phyloP scores from a whole-genome alignment of 2,797 vertebrate genomes.

The Delichon dasypus region DNA sequence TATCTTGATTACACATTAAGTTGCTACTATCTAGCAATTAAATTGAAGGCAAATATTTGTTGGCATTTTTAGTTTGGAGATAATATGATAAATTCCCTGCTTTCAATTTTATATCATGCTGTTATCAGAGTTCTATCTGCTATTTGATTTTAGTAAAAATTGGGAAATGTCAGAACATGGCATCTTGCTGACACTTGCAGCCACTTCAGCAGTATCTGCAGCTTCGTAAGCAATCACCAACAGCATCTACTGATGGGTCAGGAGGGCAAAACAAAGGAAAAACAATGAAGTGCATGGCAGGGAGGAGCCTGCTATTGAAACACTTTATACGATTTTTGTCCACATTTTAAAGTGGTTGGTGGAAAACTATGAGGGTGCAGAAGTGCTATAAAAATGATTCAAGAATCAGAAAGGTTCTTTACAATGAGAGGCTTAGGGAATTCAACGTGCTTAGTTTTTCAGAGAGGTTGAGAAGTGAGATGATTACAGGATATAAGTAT shows the following conservation, averaged over 20 bases:
- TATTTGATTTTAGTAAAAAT: not conserved
- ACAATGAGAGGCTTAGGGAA: not conserved
- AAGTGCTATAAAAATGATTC: slow-evolving; percentile 20
- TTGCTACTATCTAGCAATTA: not conserved
- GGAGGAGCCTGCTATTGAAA: not conserved
- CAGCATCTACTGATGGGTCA: not conserved
- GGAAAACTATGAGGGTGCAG: not conserved
- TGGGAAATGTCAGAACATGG: not conserved
- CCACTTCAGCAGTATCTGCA: not conserved
- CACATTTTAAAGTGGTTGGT: not conserved
- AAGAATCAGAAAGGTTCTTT: not conserved
- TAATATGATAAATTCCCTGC: not conserved
- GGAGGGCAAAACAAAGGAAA: not conserved
- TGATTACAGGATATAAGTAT: not conserved
- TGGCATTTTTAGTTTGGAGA: not conserved
- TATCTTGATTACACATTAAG: not conserved
- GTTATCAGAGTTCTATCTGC: not conserved
- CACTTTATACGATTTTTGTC: not conserved
- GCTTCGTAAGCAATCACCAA: not conserved
- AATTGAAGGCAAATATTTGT: not conserved
- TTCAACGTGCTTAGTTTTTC: not conserved
- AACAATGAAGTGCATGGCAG: not conserved
- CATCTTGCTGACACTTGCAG: not conserved
- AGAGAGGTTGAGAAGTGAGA: not conserved
- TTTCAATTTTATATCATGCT: not conserved